Percentiles rank a stretch among this genome's conserved stretches.
These are phyloP conservation scores for Machimus atricapillus DNA, from an alignment of 2,888 invertebrate genomes.

Conservation along the genomic window DNA sequence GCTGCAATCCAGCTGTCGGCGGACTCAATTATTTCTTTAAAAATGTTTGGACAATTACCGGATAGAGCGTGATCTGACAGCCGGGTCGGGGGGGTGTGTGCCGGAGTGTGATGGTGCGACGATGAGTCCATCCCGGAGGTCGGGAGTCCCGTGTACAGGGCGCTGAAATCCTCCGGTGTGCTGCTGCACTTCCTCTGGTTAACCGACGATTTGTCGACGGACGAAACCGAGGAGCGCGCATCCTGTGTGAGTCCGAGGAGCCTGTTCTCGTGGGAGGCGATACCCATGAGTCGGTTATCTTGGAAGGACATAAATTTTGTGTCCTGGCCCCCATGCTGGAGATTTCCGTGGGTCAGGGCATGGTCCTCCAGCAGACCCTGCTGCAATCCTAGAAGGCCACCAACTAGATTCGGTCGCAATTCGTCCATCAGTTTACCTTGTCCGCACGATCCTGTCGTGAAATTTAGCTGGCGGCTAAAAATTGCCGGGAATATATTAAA, in stretches of 20 bases:
- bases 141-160: slow-evolving; percentile 76
- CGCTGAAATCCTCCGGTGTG: slow-evolving; percentile 87
- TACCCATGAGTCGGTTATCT: slow-evolving; percentile 63
- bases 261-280: slow-evolving; percentile 61
- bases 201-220: slow-evolving; percentile 63
- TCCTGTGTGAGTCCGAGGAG: slow-evolving; percentile 63
- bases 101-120: slow-evolving; percentile 70
- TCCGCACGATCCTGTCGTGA: slow-evolving; percentile 73
- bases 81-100: slow-evolving; percentile 73
- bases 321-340: slow-evolving; percentile 63
- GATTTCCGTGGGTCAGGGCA: slow-evolving; percentile 64
- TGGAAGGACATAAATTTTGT: slow-evolving; percentile 64
- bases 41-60: slow-evolving; percentile 61
- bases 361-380: slow-evolving; percentile 83
- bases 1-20: slow-evolving; percentile 8
- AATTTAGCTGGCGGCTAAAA: slow-evolving; percentile 87
- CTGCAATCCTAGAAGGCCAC: slow-evolving; percentile 78
- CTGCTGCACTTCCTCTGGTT: slow-evolving; percentile 78
- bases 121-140: slow-evolving; percentile 62
- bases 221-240: slow-evolving; percentile 64
- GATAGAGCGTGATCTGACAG: slow-evolving; percentile 68
- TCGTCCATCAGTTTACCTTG: slow-evolving; percentile 88
- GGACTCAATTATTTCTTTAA: background rate
- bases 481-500: slow-evolving; percentile 92
- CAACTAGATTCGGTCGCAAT: slow-evolving; percentile 80